Conservation (phyloP, 2,797 vertebrate genomes). For the Discoglossus pictus region DNA sequence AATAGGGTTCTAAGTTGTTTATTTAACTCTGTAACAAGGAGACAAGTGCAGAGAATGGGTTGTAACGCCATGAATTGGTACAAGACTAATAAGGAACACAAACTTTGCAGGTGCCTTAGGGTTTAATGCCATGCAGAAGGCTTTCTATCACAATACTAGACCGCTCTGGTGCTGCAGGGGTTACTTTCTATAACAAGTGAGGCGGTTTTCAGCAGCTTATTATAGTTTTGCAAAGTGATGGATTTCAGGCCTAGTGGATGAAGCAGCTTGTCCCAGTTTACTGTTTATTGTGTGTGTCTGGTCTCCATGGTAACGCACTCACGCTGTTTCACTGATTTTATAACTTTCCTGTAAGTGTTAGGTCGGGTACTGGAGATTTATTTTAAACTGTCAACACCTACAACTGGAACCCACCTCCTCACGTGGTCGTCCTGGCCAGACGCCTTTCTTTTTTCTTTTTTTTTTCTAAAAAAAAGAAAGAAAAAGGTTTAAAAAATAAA, state of each 20-base stretch:
- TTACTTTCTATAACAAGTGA: conserved; percentile 64
- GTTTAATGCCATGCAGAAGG: too few species aligned
- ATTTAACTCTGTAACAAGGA: too few species aligned
- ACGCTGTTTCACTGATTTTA: conserved; percentile 77
- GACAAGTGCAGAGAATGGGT: too few species aligned
- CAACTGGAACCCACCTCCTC: conserved; percentile 76
- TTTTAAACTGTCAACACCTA: conserved; percentile 84
- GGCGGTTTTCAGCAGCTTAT: conserved; percentile 70
- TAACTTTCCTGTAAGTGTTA: conserved; percentile 83
- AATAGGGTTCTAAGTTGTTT: too few species aligned
- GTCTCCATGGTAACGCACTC: conserved; percentile 78
- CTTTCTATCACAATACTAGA: too few species aligned
- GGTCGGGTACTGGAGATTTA: conserved; percentile 79
- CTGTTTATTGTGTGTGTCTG: conserved; percentile 84
- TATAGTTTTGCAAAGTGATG: conserved; percentile 74
- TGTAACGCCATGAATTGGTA: too few species aligned
- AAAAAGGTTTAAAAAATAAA: conserved; percentile 6
- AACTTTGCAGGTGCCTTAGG: too few species aligned
- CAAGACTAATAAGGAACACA: too few species aligned
- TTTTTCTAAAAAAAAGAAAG: conserved; percentile 46
- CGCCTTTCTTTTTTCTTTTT: conserved; percentile 62
- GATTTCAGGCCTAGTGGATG: conserved; percentile 72
- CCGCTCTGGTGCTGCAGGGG: conserved; percentile 8
- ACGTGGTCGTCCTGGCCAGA: conserved; percentile 72
- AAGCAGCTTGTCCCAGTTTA: conserved; percentile 76